phyloP scores from a whole-genome alignment of 2,113 vertebrate genomes.

The Antechinus flavipes region DNA sequence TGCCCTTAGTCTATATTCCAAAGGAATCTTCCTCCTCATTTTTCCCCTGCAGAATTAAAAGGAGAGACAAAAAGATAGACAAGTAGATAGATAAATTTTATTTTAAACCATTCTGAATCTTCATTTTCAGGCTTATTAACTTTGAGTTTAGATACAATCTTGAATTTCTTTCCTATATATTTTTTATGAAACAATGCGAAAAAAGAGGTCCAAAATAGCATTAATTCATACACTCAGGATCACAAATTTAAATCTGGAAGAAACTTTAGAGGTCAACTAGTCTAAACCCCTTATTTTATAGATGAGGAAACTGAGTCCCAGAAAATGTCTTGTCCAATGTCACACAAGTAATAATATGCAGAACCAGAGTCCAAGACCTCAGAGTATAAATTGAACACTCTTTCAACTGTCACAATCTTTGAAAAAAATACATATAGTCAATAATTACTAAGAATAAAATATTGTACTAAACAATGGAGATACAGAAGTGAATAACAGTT shows the following conservation, averaged over 20 bases:
- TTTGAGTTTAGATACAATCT: constrained; percentile 67
- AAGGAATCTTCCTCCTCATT: constrained; percentile 63
- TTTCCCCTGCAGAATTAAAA: constrained; percentile 72
- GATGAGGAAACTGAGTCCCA: not conserved
- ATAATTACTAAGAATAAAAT: not conserved
- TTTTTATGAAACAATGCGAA: constrained; percentile 67
- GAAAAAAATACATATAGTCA: not conserved
- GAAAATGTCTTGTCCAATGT: not conserved
- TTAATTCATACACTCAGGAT: not conserved
- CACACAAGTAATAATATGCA: not conserved
- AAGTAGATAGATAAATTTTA: constrained; percentile 61
- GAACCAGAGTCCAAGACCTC: not conserved
- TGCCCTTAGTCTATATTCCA: constrained; percentile 59
- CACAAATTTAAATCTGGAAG: not conserved
- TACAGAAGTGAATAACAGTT: not conserved
- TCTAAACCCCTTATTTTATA: not conserved
- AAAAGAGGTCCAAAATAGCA: constrained; percentile 58
- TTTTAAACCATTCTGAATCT: constrained; percentile 78
- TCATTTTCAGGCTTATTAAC: constrained; percentile 78
- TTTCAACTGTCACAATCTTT: not conserved
- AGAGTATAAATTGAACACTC: not conserved
- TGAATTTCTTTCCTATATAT: constrained; percentile 71
- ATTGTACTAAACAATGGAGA: not conserved
- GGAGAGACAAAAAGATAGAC: not conserved
- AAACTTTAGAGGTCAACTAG: not conserved